Percentiles rank a stretch among this genome's conserved stretches.
These are phyloP conservation scores for Lamellibrachia luymesi DNA, from an alignment of 1,140 invertebrate genomes.

Conservation along the genomic window DNA sequence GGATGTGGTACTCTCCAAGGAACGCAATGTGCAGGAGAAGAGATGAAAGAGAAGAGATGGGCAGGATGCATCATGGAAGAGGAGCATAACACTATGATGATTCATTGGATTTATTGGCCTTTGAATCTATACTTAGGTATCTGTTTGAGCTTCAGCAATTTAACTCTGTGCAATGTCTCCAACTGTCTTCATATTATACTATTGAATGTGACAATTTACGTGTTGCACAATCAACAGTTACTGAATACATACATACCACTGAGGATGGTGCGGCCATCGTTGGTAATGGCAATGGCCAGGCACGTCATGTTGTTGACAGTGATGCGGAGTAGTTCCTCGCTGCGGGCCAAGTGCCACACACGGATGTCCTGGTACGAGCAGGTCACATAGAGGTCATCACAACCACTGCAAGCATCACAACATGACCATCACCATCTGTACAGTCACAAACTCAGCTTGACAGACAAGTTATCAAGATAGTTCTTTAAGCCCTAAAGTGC, in stretches of 20 bases:
- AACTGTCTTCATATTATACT: not conserved
- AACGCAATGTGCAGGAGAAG: not conserved
- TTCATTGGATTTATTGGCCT: no score
- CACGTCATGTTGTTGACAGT: slow-evolving; percentile 83
- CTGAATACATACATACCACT: slow-evolving; percentile 61
- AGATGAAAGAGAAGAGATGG: not conserved
- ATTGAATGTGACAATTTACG: no score
- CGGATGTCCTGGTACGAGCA: slow-evolving; percentile 79
- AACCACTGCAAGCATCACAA: slow-evolving; percentile 42
- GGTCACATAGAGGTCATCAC: slow-evolving; percentile 77
- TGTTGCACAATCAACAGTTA: not conserved
- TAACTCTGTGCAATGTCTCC: not conserved
- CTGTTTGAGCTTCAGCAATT: not conserved
- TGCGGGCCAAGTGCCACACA: slow-evolving; percentile 75
- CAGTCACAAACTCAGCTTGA: no score
- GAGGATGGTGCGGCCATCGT: slow-evolving; percentile 76
- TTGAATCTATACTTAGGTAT: no score
- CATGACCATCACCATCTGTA: slow-evolving; percentile 39
- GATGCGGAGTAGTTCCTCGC: slow-evolving; percentile 78
- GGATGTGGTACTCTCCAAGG: not conserved
- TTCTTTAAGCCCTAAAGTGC: no score
- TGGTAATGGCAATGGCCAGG: slow-evolving; percentile 72
- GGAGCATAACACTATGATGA: not conserved
- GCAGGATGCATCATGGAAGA: not conserved
- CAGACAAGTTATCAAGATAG: no score